phyloP scores from a whole-genome alignment of 2,888 invertebrate species.

The Chromoteleia sp. region DNA sequence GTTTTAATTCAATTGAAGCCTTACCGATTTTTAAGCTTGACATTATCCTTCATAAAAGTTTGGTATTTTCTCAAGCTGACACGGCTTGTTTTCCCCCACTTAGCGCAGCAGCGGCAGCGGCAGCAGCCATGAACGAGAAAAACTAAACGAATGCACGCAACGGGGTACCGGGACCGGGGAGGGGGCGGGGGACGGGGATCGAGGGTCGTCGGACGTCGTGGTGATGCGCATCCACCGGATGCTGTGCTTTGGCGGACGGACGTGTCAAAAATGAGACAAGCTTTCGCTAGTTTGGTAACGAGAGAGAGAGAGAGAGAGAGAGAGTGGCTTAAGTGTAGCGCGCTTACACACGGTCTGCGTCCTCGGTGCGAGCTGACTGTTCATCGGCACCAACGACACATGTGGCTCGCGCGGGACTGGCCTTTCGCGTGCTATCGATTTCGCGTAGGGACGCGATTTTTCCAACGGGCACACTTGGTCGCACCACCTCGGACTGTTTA shows the following conservation, averaged over 20 bases:
- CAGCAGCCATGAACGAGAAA: slow-evolving; percentile 79
- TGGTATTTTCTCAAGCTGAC: slow-evolving; percentile 75
- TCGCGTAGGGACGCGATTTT: slow-evolving; percentile 38
- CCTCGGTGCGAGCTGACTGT: slow-evolving; percentile 60
- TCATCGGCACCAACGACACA: slow-evolving; percentile 60
- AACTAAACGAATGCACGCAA: slow-evolving; percentile 71
- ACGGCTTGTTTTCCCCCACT: slow-evolving; percentile 83
- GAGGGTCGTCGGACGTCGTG: slow-evolving; percentile 72
- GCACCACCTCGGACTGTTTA: slow-evolving; percentile 36
- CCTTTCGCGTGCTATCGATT: slow-evolving; percentile 35
- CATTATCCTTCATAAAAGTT: slow-evolving; percentile 86
- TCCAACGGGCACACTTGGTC: slow-evolving; percentile 32
- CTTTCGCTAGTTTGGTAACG: slow-evolving; percentile 56
- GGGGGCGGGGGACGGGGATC: slow-evolving; percentile 73
- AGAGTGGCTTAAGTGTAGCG: slow-evolving; percentile 54
- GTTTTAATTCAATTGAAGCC: slow-evolving; percentile 70
- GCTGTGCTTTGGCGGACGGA: slow-evolving; percentile 53
- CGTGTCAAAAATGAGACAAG: slow-evolving; percentile 62
- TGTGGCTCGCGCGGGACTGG: slow-evolving; percentile 32
- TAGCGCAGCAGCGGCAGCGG: slow-evolving; percentile 72
- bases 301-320: slow-evolving; percentile 14
- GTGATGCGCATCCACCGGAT: slow-evolving; percentile 76
- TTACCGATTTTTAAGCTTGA: slow-evolving; percentile 88
- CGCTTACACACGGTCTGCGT: slow-evolving; percentile 67
- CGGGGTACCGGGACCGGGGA: slow-evolving; percentile 67